Conservation (phyloP, 2,888 invertebrate species). For the Tenthredo mesomela region DNA sequence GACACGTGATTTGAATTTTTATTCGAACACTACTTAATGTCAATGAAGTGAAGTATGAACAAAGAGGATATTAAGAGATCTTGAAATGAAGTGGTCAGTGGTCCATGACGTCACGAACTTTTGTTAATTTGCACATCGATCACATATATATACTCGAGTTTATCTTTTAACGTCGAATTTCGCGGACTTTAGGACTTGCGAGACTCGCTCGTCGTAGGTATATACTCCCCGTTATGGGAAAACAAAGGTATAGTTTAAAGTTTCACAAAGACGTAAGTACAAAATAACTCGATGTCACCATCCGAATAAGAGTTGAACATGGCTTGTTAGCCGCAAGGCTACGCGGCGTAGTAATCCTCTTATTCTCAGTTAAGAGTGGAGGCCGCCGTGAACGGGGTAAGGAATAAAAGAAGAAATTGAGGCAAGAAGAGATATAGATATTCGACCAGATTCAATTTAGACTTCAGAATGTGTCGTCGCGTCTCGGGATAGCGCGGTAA, state of each 20-base stretch:
- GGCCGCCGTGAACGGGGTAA: conserved; percentile 51
- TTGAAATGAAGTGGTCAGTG: not conserved
- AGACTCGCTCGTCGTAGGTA: not conserved
- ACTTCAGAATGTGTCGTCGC: conserved; percentile 50
- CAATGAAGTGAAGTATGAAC: not conserved
- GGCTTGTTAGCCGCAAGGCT: conserved; percentile 62
- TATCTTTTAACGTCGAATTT: not conserved
- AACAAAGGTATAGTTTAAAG: conserved; percentile 18
- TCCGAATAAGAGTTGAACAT: conserved; percentile 52
- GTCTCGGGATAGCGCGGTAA: conserved; percentile 37
- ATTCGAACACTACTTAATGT: not conserved
- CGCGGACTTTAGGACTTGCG: not conserved
- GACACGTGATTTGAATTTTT: not conserved
- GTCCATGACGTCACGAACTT: not conserved
- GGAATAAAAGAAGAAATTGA: conserved; percentile 39
- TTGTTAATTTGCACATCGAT: not conserved
- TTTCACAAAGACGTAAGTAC: conserved; percentile 34
- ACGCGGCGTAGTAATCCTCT: conserved; percentile 42
- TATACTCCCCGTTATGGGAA: conserved; percentile 23
- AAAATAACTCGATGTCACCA: conserved; percentile 53
- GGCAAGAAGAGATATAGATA: conserved; percentile 42
- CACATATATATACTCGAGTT: not conserved
- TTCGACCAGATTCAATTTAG: conserved; percentile 48
- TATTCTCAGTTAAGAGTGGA: conserved; percentile 35
- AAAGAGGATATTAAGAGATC: not conserved